phyloP scores from a whole-genome alignment of 2,797 vertebrate genomes.

The Setipinna tenuifilis region DNA sequence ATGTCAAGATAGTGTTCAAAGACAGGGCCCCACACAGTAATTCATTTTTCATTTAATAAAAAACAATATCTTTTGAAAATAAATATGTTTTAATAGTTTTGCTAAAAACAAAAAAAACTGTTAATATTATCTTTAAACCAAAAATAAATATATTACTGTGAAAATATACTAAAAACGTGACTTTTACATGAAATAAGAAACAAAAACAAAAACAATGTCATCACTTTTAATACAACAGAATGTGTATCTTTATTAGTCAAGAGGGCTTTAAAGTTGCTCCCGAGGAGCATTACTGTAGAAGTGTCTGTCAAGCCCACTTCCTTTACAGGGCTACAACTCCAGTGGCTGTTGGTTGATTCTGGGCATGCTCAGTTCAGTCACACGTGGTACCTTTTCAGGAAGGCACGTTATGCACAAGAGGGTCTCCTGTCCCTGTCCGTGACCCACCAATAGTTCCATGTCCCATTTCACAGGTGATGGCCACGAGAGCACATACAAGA shows the following conservation, averaged over 20 bases:
- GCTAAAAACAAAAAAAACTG: slow-evolving; percentile 85
- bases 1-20: slow-evolving; percentile 30
- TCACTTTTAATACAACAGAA: slow-evolving; percentile 25
- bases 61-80: slow-evolving; percentile 92
- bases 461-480: not conserved
- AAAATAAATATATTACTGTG: slow-evolving; percentile 81
- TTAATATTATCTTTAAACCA: slow-evolving; percentile 79
- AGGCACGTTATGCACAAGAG: not conserved
- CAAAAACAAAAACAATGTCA: slow-evolving; percentile 40
- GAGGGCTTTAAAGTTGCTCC: not conserved
- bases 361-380: slow-evolving; percentile 14
- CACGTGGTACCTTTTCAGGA: not conserved
- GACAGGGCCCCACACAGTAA: slow-evolving; percentile 40
- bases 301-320: too few relatives aligned
- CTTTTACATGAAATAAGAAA: slow-evolving; percentile 62
- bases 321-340: too few relatives aligned
- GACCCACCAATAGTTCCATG: not conserved
- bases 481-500: not conserved
- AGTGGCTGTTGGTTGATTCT: not conserved
- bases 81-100: slow-evolving; percentile 92
- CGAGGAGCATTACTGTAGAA: not conserved
- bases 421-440: not conserved
- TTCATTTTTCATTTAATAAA: slow-evolving; percentile 82
- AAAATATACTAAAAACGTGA: slow-evolving; percentile 75
- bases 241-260: slow-evolving; percentile 22